These are phyloP conservation scores for Rhogogaster chlorosoma DNA, from an alignment of 2,888 invertebrate species.

Conservation along the genomic window DNA sequence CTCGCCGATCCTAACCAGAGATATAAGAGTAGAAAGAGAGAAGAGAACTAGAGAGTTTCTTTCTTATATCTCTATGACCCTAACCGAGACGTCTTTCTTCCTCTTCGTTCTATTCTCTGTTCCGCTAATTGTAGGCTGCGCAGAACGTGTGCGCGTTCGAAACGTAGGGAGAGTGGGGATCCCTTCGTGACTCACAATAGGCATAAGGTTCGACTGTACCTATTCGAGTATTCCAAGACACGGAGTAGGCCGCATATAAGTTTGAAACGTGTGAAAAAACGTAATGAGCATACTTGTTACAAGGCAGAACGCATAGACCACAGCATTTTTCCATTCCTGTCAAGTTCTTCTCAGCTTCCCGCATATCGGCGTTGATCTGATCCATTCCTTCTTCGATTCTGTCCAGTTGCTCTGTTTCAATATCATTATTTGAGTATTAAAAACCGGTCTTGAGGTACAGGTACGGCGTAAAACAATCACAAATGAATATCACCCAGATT, in stretches of 20 bases:
- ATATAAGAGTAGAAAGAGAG: too few species aligned
- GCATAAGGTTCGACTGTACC: neutral
- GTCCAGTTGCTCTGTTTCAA: slow-evolving; percentile 96
- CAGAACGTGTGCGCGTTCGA: too few species aligned
- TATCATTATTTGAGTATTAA: slow-evolving; percentile 9
- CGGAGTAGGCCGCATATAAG: neutral
- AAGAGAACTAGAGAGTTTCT: too few species aligned
- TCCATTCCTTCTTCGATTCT: slow-evolving; percentile 99
- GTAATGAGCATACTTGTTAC: slow-evolving; percentile 91
- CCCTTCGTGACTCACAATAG: neutral
- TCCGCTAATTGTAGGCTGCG: neutral
- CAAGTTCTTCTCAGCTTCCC: slow-evolving; percentile 99
- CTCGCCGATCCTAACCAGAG: neutral
- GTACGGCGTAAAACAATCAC: slow-evolving; percentile 39
- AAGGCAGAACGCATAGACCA: slow-evolving; percentile 98
- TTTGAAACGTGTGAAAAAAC: neutral
- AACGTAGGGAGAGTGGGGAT: too few species aligned
- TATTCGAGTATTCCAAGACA: neutral
- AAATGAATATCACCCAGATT: slow-evolving; percentile 17
- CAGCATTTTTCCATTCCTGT: slow-evolving; percentile 99
- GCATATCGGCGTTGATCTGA: slow-evolving; percentile 99
- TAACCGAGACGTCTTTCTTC: neutral
- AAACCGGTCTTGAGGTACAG: slow-evolving; percentile 2
- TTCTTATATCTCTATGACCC: too few species aligned
- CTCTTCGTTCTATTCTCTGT: too few species aligned